These are phyloP conservation scores for Gastrophysa polygoni DNA, from an alignment of 2,888 invertebrate species.

Conservation along the genomic window DNA sequence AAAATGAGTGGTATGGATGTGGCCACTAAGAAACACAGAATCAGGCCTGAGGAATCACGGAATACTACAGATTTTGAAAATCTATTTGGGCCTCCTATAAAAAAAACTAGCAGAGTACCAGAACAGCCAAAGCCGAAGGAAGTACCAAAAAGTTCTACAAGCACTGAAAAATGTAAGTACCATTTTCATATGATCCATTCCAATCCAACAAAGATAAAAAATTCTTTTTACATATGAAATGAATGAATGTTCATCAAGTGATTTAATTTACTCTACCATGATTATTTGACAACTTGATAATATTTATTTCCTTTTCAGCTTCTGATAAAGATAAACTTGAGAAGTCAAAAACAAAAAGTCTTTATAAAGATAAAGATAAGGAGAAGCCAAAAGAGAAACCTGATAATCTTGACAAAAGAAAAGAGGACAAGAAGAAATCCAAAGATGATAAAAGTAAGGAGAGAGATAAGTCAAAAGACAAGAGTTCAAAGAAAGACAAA, in stretches of 20 bases:
- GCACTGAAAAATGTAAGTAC: slow-evolving; percentile 62
- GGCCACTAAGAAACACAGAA: slow-evolving; percentile 51
- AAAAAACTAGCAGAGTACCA: slow-evolving; percentile 73
- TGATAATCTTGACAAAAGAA: slow-evolving; percentile 54
- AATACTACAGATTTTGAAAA: slow-evolving; percentile 73
- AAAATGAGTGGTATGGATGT: slow-evolving; percentile 64
- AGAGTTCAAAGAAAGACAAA: slow-evolving; percentile 58
- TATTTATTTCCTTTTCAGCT: slow-evolving; percentile 20
- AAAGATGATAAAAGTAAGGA: slow-evolving; percentile 62
- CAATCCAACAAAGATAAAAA: too few species aligned
- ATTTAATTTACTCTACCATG: not conserved
- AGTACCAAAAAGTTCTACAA: slow-evolving; percentile 58
- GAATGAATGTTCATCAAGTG: too few species aligned
- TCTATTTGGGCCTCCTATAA: slow-evolving; percentile 83
- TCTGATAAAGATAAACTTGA: slow-evolving; percentile 51
- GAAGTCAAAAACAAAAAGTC: slow-evolving; percentile 60
- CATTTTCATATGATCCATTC: too few species aligned
- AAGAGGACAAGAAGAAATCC: slow-evolving; percentile 59
- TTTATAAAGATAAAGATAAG: slow-evolving; percentile 61
- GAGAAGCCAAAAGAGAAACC: slow-evolving; percentile 54
- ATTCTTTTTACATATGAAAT: too few species aligned
- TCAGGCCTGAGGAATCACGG: slow-evolving; percentile 52
- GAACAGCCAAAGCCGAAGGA: slow-evolving; percentile 57
- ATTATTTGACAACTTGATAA: not conserved
- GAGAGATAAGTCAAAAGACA: slow-evolving; percentile 61